Percentiles rank a stretch among this genome's conserved stretches.
Conservation (phyloP, 1,140 invertebrate species). For the Aphaenogaster floridana region DNA sequence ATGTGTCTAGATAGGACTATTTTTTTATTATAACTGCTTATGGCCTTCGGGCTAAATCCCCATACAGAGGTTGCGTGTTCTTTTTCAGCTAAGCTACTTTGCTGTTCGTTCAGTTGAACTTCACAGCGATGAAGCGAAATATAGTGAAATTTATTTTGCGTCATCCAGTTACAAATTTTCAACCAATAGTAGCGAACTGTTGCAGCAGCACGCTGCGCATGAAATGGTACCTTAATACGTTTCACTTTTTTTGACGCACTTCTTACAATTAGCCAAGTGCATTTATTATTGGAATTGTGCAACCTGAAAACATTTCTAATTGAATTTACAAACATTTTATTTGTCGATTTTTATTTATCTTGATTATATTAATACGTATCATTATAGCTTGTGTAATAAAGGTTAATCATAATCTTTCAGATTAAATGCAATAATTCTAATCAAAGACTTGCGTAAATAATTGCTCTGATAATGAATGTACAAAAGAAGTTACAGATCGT, state of each 20-base stretch:
- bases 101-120: too few relatives aligned
- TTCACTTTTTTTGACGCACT: neutral
- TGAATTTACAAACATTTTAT: neutral
- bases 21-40: too few relatives aligned
- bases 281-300: neutral
- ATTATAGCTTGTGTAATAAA: neutral
- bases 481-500: neutral
- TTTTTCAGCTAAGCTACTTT: too few relatives aligned
- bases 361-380: neutral
- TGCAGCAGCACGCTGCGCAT: too few relatives aligned
- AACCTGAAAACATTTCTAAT: neutral
- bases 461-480: neutral
- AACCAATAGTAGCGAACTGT: too few relatives aligned
- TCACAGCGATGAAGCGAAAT: too few relatives aligned
- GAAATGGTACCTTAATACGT: neutral
- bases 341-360: neutral
- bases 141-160: too few relatives aligned
- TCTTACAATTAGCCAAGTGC: neutral
- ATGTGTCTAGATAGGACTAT: too few relatives aligned
- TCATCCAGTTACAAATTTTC: too few relatives aligned
- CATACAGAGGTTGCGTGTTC: too few relatives aligned
- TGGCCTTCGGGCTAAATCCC: too few relatives aligned
- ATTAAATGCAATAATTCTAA: constrained; percentile 1
- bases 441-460: constrained; percentile 18
- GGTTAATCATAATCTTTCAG: neutral